Percentiles rank a stretch among this genome's conserved stretches.
Conservation (phyloP, 2,797 vertebrate species). For the Hippocampus kuda region DNA sequence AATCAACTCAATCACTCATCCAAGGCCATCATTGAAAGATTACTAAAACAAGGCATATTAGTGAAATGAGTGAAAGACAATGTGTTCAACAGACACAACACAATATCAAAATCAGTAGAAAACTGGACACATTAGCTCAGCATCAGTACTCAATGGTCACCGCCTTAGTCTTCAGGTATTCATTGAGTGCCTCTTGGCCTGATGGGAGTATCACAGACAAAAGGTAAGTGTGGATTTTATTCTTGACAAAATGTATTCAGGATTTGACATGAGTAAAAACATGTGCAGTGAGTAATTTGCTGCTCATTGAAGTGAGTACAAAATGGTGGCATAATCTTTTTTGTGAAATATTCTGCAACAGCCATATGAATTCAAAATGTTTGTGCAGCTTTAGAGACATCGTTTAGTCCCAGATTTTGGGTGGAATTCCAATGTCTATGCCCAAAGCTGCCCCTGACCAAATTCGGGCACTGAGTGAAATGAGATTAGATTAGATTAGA, state of each 20-base stretch:
- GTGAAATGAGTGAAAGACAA: background rate
- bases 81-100: background rate
- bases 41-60: background rate
- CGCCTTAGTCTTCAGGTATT: conserved; percentile 80
- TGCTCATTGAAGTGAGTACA: background rate
- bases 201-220: background rate
- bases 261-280: background rate
- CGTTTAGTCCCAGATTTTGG: too few species aligned
- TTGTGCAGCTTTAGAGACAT: too few species aligned
- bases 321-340: too few species aligned
- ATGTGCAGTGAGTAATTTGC: background rate
- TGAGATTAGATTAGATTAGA: too few species aligned
- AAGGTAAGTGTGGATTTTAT: background rate
- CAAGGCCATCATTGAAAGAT: background rate
- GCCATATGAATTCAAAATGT: too few species aligned
- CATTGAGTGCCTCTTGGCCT: conserved; percentile 83
- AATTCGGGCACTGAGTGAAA: too few species aligned
- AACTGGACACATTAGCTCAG: background rate
- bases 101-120: background rate
- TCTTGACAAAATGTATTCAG: background rate
- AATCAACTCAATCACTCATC: too few species aligned
- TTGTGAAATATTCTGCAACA: too few species aligned
- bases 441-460: too few species aligned
- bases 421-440: too few species aligned
- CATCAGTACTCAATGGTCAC: conserved; percentile 81